Percentiles rank a stretch among this genome's conserved stretches.
phyloP scores from a whole-genome alignment of 2,113 vertebrate genomes.

The Melospiza georgiana region DNA sequence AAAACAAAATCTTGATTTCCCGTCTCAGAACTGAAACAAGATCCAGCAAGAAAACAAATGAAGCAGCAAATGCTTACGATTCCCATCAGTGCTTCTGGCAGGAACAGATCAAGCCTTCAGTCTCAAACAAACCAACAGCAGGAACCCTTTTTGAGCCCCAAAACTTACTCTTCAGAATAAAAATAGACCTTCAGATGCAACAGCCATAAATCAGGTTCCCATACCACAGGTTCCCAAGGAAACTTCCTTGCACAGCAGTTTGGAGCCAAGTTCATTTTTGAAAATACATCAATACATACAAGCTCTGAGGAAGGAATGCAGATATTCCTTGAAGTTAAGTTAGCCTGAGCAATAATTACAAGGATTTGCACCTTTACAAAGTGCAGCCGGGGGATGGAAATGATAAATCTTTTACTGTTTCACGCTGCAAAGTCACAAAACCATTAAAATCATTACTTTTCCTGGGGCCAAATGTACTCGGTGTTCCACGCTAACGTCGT shows the following conservation, averaged over 20 bases:
- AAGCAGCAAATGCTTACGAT: neutral
- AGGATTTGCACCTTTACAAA: neutral
- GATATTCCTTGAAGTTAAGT: neutral
- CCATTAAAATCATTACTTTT: neutral
- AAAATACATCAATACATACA: accelerated
- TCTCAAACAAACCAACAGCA: neutral
- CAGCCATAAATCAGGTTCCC: neutral
- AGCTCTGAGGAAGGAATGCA: neutral
- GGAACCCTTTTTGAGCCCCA: neutral
- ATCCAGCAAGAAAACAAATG: neutral
- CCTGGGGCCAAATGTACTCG: neutral
- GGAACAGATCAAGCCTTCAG: neutral
- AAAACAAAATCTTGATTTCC: neutral
- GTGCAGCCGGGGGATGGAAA: neutral
- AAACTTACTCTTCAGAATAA: neutral
- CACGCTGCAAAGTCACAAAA: neutral
- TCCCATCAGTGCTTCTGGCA: neutral
- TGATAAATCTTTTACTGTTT: neutral
- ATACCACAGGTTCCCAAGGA: neutral
- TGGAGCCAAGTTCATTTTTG: neutral
- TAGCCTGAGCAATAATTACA: neutral
- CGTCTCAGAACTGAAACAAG: neutral
- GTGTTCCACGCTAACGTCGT: accelerated
- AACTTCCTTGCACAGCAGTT: neutral
- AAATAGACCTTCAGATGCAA: neutral